Evolutionary conservation across 2,113 vertebrate species (phyloP), one percentile per base, ranked within the genome.

Genomic region (Oryzias melastigma): DNA sequence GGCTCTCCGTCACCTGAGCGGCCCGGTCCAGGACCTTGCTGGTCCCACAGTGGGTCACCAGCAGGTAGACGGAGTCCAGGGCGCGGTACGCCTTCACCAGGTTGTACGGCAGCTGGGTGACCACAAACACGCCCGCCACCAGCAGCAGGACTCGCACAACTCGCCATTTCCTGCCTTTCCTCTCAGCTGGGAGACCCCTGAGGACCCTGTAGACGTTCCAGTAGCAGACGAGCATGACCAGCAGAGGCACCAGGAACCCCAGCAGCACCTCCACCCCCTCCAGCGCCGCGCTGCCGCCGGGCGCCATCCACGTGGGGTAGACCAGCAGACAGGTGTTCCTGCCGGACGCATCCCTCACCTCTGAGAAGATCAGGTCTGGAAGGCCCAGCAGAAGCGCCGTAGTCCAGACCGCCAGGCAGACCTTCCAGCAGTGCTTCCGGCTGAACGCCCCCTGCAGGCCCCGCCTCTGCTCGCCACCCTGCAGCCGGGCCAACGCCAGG

Each of bases 81-180:
- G 92, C 90, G 35, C 86, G 77, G 66, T 92, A 95, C 70, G 96
- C 83, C 85, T 96, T 97, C 55, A 98, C 45, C 0, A 90, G 68
- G 43, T 97, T 98, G 50, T 95, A 98, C 4, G 96, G 97, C 45
- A 98, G 76, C 85, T 98, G 96, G 8, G 95, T 97, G 62, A 91
- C 47, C 17, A 98, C 86, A 65, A 98, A 98, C 42, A 91, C 78
- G 0, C 86, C 87, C 14, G 96, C 94, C 0, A 97, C 93, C 5
- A 86, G 86, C 13, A 96, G 66, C 45, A 98, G 87, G 24, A 98
- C 94, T 19, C 72, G 80, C 18, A 98, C 86, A 18, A 93, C 89
- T 58, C 68, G 87, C 58, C 90, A 87, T 58, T 90, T 96, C 76
- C 89, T 95, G 42, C 84, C 58, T 4, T 91, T 94, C 66, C 90